Base-by-base conservation (phyloP, 2,797 vertebrate species). In the Oryzias sinensis region DNA sequence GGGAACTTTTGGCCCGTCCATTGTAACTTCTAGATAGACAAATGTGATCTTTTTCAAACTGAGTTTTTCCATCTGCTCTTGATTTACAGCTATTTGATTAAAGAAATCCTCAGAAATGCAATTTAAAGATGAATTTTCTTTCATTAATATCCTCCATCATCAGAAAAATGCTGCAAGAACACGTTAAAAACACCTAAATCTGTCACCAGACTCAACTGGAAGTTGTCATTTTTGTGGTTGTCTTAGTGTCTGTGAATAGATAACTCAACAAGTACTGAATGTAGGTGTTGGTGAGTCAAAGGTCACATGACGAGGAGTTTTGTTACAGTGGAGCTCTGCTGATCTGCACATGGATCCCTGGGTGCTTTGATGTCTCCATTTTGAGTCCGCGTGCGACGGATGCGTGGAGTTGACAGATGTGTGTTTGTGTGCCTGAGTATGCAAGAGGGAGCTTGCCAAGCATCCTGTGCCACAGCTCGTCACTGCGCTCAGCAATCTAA, bases 401-500 rank as follows among this genome's bases (percentile, higher is more conserved):
- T 77, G 63, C 54, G 64, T 76, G 72, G 74, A 82, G 79, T 72
- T 49, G 71, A 82, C 81, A 76, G 66, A 65, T 53, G 59, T 47
- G 53, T 69, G 58, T 22, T 22, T 49, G 56, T 50, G 62, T 65
- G 54, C 43, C 42, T 47, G 65, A 55, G 53, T 43, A 70, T 48
- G 65, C 24, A 65, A 7, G 74, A 17, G 57, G 47, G 65, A 56
- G 72, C 56, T 71, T 83, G 75, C 65, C 69, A 72, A 80, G 80
- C 70, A 53, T 68, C 60, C 67, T 43, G 48, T 51, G 80, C 74
- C 64, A 47, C 59, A 65, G 72, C 68, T 70, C 86, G 80, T 77
- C 77, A 65, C 81, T 70, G 81, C 65, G 72, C 84, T 83, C 85
- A 79, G 76, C 81, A 85, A 83, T 89, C 87, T 90, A 88, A 92